Conservation (phyloP, 2,797 vertebrate species). For the Carcharodon carcharias region DNA sequence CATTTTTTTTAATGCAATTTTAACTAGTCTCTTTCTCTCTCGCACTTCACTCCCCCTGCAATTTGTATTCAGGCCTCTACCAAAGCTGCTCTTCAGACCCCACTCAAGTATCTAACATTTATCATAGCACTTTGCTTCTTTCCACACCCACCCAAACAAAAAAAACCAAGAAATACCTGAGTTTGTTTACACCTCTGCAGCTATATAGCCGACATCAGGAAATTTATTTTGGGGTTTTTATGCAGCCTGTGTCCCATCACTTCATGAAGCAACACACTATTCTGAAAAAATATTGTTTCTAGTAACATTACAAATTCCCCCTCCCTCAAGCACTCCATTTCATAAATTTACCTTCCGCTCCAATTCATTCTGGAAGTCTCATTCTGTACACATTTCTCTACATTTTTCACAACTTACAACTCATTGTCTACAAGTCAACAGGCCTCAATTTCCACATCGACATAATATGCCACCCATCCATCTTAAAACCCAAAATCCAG, state of each 20-base stretch:
- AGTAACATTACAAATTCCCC: neutral
- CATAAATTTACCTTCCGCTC: neutral
- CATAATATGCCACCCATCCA: neutral
- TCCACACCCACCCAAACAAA: neutral
- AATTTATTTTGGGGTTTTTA: neutral
- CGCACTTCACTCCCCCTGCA: neutral
- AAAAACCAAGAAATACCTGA: neutral
- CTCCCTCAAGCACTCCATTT: neutral
- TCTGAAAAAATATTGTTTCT: neutral
- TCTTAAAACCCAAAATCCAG: neutral
- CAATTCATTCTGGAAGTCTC: neutral
- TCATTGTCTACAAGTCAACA: neutral
- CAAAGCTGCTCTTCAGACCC: neutral
- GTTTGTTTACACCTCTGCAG: neutral
- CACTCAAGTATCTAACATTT: neutral
- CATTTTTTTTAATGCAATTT: neutral
- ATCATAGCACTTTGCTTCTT: neutral
- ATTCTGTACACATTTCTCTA: neutral
- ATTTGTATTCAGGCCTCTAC: neutral
- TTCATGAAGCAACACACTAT: neutral
- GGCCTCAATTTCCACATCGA: neutral
- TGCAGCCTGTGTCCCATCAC: neutral
- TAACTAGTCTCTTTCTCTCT: neutral
- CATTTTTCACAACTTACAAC: neutral
- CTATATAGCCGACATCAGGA: neutral